Conservation (phyloP, 1,140 invertebrate genomes). For the Telenomus remus region DNA sequence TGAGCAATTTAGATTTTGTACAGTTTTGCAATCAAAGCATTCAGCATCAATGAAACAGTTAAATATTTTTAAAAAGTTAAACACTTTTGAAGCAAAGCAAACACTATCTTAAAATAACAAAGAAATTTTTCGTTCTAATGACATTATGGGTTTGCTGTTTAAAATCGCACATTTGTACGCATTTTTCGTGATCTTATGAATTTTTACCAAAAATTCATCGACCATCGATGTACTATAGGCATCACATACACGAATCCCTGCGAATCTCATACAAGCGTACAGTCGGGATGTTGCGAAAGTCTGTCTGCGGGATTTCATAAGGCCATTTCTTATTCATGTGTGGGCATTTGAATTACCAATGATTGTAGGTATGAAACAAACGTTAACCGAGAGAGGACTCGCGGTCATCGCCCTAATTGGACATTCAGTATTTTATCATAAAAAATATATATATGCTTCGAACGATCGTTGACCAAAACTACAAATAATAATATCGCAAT, state of each 20-base stretch:
- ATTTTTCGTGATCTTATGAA: too few species aligned
- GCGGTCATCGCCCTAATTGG: constrained; percentile 53
- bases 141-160: too few species aligned
- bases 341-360: constrained; percentile 56
- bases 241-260: constrained; percentile 41
- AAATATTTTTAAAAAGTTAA: too few species aligned
- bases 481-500: too few species aligned
- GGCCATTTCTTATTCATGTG: constrained; percentile 55
- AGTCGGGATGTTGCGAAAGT: constrained; percentile 47
- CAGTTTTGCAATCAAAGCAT: too few species aligned
- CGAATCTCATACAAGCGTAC: constrained; percentile 36
- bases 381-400: constrained; percentile 39
- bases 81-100: too few species aligned
- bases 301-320: constrained; percentile 53
- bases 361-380: constrained; percentile 55
- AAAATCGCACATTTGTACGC: too few species aligned
- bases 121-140: too few species aligned
- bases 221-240: constrained; percentile 28
- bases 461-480: too few species aligned
- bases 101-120: too few species aligned
- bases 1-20: too few species aligned
- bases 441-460: constrained; percentile 6
- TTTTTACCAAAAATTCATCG: constrained; percentile 32
- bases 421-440: constrained; percentile 14
- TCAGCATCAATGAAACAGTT: too few species aligned